Conservation (phyloP, 2,113 vertebrate species). For the Trematomus loennbergii region DNA sequence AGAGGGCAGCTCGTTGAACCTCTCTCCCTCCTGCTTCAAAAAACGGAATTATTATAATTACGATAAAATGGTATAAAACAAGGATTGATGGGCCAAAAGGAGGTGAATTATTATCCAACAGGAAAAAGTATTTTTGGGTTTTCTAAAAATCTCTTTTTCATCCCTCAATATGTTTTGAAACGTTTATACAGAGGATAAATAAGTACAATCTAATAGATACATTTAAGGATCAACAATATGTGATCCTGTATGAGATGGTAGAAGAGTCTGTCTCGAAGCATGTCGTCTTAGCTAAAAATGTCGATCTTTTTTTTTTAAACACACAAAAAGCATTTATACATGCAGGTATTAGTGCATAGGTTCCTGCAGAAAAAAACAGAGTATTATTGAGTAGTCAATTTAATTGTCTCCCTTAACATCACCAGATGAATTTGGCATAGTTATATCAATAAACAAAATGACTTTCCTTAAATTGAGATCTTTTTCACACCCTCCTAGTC, state of each 20-base stretch:
- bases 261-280: conserved; percentile 69
- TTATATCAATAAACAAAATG: conserved; percentile 73
- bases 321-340: conserved; percentile 77
- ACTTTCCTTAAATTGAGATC: conserved; percentile 63
- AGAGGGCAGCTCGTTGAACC: conserved; percentile 54
- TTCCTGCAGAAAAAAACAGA: conserved; percentile 81
- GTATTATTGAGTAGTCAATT: conserved; percentile 69
- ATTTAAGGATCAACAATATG: conserved; percentile 84
- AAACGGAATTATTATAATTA: conserved; percentile 59
- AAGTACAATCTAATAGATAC: conserved; percentile 80
- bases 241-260: conserved; percentile 77
- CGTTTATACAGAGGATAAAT: conserved; percentile 81
- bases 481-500: conserved; percentile 84
- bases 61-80: conserved; percentile 70
- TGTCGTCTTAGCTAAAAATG: conserved; percentile 73
- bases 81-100: conserved; percentile 56
- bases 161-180: conserved; percentile 72
- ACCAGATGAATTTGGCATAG: conserved; percentile 81
- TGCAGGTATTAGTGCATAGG: conserved; percentile 87
- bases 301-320: conserved; percentile 63
- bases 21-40: conserved; percentile 60
- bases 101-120: conserved; percentile 68
- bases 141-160: conserved; percentile 76
- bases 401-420: conserved; percentile 62
- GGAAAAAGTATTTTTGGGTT: conserved; percentile 81